phyloP scores from a whole-genome alignment of 2,797 vertebrate genomes.

The Sebastes steindachneri region DNA sequence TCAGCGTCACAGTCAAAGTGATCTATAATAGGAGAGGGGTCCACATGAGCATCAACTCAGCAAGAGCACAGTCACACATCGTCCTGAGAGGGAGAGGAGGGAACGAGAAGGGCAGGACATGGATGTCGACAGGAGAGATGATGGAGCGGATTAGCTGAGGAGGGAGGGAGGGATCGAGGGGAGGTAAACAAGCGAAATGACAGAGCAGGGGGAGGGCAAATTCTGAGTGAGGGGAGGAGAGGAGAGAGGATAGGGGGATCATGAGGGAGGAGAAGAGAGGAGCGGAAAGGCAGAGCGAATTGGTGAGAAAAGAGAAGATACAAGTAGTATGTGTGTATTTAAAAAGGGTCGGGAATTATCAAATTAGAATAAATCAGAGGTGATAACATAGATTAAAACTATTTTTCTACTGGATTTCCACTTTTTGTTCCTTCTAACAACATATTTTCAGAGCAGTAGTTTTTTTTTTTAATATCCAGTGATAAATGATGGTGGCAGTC shows the following conservation, averaged over 20 bases:
- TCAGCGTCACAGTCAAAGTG: conserved; percentile 61
- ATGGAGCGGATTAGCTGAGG: conserved; percentile 37
- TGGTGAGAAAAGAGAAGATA: background rate
- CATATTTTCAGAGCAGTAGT: background rate
- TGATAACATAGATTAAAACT: background rate
- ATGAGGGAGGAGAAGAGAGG: conserved; percentile 3
- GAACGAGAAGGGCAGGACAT: conserved; percentile 55
- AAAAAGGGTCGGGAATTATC: background rate
- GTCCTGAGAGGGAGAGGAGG: conserved; percentile 42
- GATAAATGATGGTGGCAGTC: background rate
- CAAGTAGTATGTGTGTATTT: background rate
- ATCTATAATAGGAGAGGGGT: conserved; percentile 61
- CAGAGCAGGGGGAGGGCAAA: conserved; percentile 37
- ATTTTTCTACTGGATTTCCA: background rate
- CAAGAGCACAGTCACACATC: conserved; percentile 36
- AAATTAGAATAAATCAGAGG: conserved; percentile 7
- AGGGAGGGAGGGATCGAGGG: conserved; percentile 21
- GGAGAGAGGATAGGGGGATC: conserved; percentile 16
- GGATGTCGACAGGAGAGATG: conserved; percentile 46
- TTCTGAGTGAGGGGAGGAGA: conserved; percentile 33
- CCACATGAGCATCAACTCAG: conserved; percentile 49
- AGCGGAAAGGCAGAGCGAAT: background rate
- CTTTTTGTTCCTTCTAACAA: background rate
- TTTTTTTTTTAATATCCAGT: background rate
- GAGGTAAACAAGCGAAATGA: conserved; percentile 63